Percentiles rank a stretch among this genome's conserved stretches.
Evolutionary conservation across 2,797 vertebrate genomes (phyloP).

Genomic region (Cryptoblepharus egeriae): DNA sequence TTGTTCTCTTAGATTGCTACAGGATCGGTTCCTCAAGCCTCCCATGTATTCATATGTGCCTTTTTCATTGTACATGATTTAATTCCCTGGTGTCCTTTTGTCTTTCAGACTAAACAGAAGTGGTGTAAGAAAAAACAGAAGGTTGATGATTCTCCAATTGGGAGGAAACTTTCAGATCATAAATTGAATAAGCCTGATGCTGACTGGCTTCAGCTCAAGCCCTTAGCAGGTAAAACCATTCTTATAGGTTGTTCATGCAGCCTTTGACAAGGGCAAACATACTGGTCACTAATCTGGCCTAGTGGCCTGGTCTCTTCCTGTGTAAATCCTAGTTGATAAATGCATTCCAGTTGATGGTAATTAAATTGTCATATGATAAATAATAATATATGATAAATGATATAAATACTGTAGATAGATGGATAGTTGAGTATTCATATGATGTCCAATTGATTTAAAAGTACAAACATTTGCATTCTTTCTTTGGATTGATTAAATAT

Average conservation of each 20-base stretch:
- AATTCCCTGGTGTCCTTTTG: not conserved
- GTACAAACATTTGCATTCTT: not conserved
- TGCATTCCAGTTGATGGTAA: not conserved
- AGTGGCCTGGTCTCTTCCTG: not conserved
- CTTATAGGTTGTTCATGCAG: conserved; percentile 9
- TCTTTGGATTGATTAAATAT: not conserved
- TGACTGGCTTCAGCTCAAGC: conserved; percentile 95
- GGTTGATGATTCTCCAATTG: conserved; percentile 85
- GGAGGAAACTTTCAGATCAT: conserved; percentile 94
- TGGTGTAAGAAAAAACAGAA: conserved; percentile 79
- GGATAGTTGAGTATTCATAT: not conserved
- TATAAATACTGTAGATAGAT: too few species aligned
- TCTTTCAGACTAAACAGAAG: conserved; percentile 78
- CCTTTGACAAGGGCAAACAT: not conserved
- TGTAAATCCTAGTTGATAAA: not conserved
- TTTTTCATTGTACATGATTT: too few species aligned
- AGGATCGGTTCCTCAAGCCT: not conserved
- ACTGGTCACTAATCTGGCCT: not conserved
- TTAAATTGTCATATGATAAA: not conserved
- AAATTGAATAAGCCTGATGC: conserved; percentile 92
- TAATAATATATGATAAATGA: too few species aligned
- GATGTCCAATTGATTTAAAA: not conserved
- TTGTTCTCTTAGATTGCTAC: not conserved
- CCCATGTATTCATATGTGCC: not conserved
- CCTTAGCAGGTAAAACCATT: conserved; percentile 79